Evolutionary conservation across 2,797 vertebrate genomes (phyloP).

Genomic region (Australoheros facetus): DNA sequence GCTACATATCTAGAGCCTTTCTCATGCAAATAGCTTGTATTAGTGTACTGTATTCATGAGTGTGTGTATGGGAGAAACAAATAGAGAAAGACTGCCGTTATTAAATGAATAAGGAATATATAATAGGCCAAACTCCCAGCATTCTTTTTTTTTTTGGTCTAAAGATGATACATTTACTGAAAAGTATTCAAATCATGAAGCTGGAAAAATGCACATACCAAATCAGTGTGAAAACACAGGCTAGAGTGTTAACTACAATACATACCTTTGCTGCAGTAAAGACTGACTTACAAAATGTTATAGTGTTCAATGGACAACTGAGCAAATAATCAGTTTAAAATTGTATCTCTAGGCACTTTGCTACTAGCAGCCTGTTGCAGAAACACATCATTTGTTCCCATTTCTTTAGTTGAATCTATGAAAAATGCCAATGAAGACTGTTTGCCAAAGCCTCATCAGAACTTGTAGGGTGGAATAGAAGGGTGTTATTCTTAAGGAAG

Average conservation of each 20-base stretch:
- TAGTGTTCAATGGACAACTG: not conserved
- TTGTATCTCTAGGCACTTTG: no score
- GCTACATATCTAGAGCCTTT: constrained; percentile 33
- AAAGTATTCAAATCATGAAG: not conserved
- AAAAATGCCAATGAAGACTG: no score
- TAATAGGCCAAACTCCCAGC: not conserved
- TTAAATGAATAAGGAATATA: not conserved
- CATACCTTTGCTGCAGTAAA: not conserved
- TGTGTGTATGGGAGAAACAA: not conserved
- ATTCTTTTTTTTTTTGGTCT: not conserved
- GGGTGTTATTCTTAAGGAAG: no score
- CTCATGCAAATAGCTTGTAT: constrained; percentile 32
- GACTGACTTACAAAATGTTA: not conserved
- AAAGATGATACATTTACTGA: not conserved
- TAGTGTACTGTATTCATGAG: not conserved
- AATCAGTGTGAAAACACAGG: not conserved
- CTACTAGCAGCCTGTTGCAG: no score
- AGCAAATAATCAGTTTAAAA: no score
- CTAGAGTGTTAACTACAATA: not conserved
- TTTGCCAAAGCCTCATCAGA: no score
- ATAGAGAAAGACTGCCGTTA: not conserved
- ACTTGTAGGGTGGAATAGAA: no score
- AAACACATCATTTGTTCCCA: no score
- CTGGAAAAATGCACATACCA: not conserved
- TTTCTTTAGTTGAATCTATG: no score